Percentiles rank a stretch among this genome's conserved stretches.
Conservation (phyloP, 2,113 vertebrate genomes). For the Chauna torquata region DNA sequence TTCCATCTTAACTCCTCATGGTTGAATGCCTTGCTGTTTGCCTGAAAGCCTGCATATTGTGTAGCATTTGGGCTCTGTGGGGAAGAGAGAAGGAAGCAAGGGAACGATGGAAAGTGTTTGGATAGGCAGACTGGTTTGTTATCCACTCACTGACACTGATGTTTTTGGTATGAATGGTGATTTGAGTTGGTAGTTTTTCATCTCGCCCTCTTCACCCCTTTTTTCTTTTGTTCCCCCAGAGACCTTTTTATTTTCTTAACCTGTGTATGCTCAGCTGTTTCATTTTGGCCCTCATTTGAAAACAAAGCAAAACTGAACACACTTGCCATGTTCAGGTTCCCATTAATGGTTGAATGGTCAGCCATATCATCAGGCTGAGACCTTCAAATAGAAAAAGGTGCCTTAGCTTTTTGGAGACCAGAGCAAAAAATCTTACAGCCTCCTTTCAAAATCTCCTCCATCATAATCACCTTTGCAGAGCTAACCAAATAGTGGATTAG, state of each 20-base stretch:
- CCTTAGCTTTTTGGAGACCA: background rate
- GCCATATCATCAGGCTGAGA: background rate
- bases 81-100: background rate
- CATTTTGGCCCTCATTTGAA: background rate
- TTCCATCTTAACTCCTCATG: background rate
- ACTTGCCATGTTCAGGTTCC: background rate
- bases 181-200: background rate
- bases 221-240: background rate
- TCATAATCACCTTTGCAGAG: background rate
- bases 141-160: background rate
- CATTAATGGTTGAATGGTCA: background rate
- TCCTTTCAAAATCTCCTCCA: background rate
- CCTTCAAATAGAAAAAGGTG: background rate
- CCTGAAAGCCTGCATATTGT: background rate
- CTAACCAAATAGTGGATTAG: background rate
- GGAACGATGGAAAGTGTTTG: background rate
- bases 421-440: background rate
- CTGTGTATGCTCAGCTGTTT: background rate
- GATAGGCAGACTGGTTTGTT: background rate
- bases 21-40: background rate
- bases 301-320: background rate
- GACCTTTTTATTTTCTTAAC: background rate
- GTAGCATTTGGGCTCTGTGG: background rate
- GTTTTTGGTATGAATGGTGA: background rate
- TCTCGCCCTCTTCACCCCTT: fast-evolving